These are phyloP conservation scores for Orientallactaga bullata DNA, from an alignment of 2,113 vertebrate species.

Conservation along the genomic window DNA sequence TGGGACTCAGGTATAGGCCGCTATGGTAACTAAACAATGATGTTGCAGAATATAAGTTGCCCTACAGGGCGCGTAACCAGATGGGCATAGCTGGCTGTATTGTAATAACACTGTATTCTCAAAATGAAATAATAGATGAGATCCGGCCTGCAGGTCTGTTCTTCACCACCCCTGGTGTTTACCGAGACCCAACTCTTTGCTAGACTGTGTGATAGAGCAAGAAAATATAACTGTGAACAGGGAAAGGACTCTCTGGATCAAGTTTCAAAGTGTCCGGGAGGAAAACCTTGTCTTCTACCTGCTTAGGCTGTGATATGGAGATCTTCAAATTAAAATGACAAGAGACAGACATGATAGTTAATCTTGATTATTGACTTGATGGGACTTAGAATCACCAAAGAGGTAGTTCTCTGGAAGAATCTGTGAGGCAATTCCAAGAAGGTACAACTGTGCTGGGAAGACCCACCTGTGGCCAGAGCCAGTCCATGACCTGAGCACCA, in stretches of 20 bases:
- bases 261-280: neutral
- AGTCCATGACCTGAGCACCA: neutral
- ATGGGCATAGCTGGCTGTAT: neutral
- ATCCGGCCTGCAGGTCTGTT: neutral
- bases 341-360: neutral
- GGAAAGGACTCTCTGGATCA: neutral
- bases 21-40: neutral
- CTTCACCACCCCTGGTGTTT: neutral
- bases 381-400: neutral
- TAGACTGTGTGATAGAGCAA: neutral
- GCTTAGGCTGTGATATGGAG: neutral
- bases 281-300: neutral
- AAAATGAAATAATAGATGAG: neutral
- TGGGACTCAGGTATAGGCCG: neutral
- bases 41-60: neutral
- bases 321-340: neutral
- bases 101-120: conserved; percentile 16
- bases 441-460: neutral
- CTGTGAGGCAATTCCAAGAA: neutral
- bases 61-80: neutral
- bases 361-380: neutral
- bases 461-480: neutral
- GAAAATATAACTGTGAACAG: neutral
- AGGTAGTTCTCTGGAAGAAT: neutral
- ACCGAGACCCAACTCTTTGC: neutral